Conservation (phyloP, 2,113 vertebrate species). For the Hydropotes inermis region DNA sequence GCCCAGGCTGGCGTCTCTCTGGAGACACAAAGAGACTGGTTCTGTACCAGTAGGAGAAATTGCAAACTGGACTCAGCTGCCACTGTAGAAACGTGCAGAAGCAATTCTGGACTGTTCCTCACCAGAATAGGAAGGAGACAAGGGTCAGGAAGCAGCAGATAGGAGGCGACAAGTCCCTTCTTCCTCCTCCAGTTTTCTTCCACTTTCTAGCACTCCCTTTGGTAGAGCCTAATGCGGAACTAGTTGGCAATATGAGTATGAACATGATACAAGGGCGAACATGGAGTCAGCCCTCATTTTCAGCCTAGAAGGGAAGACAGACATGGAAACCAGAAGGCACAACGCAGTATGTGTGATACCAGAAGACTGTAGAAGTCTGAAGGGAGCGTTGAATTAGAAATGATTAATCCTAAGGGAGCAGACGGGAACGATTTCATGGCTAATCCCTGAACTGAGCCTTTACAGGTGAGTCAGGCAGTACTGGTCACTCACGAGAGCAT, state of each 20-base stretch:
- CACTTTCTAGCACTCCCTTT: not conserved
- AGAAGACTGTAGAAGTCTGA: not conserved
- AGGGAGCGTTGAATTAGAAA: not conserved
- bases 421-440: not conserved
- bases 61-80: not conserved
- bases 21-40: not conserved
- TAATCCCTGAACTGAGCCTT: not conserved
- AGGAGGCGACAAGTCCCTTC: not conserved
- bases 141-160: not conserved
- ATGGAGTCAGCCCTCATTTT: not conserved
- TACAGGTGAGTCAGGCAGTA: not conserved
- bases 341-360: rapidly evolving
- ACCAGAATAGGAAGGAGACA: not conserved
- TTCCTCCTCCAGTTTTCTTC: not conserved
- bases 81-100: not conserved
- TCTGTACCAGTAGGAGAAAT: not conserved
- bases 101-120: not conserved
- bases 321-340: not conserved
- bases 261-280: not conserved
- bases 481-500: not conserved
- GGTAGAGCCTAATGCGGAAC: not conserved
- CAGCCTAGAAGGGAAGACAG: not conserved
- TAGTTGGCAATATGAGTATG: not conserved
- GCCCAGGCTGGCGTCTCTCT: not conserved
- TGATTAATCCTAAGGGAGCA: not conserved